Evolutionary conservation across 2,888 invertebrate genomes (phyloP), one percentile per base, ranked within the genome.

Genomic region (Lingula anatina): DNA sequence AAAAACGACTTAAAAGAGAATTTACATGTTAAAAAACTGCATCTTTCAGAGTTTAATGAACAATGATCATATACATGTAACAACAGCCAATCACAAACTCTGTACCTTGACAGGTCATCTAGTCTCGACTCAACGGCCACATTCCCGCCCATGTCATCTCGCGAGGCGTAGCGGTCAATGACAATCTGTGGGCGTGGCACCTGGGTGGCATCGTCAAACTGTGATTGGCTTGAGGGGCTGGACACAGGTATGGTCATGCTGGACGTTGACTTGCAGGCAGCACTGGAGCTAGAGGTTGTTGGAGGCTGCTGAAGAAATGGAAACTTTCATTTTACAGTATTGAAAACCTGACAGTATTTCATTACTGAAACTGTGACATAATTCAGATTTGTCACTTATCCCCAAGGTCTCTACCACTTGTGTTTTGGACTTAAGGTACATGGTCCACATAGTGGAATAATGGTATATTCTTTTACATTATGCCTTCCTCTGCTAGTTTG

Each of bases 171-270:
- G 50, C 46, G n/a, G 46, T 45, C 39, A 50, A 54, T 42, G 46
- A 26, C 39, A 47, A 49, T 21, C 20, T 50, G 24, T 47, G 50
- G 39, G 50, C 51, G 39, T 54, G 54, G 48, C 24, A 42, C 38
- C 36, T 50, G 53, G 9, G 50, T 46, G 20, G 51, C 47, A 24
- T 66, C 67, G 39, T 74, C 74, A 62, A 65, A 70, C 59, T 69
- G 70, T 38, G 71, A 72, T 48, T 70, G 69, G 43, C 68, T 67
- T 44, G 72, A 71, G 28, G 73, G 66, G 46, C 68, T 71, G 39
- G 72, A 71, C 40, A 72, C 64, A 21, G 73, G 73, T 40, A 72
- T 56, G 15, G 73, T 73, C 66, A 71, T 64, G 50, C 68, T 70
- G 39, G 71, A 71, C 18, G 67, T 68, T 15, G 71, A 72, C 55